Evolutionary conservation across 2,888 invertebrate species (phyloP), one percentile per base, ranked within the genome.

Genomic region (Drosophila greeni): DNA sequence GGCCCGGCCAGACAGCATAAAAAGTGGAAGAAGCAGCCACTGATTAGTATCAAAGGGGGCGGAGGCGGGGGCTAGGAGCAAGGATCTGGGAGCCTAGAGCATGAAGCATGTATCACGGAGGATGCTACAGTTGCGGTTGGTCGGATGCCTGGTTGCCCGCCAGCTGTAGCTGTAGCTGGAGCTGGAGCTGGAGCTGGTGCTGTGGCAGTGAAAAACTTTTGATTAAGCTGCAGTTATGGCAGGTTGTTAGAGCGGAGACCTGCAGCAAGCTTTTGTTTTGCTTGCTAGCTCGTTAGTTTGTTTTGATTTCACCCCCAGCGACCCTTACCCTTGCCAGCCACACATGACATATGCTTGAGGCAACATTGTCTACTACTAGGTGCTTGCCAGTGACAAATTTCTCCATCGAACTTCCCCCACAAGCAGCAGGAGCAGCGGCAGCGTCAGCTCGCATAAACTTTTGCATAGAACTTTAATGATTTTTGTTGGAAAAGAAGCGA

Each of bases 181-280:
- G 36, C 47, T 39, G 29, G 9, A n/a, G 42, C 62, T 36, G 48
- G 33, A 49, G 53, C 59, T 40, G 60, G n/a, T n/a, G n/a, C n/a
- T 20, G 20, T 52, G 37, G 51, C 70, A 73, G 74, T 71, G 75
- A 70, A 85, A 87, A 87, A 87, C 85, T 87, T 87, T 87, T 87
- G 86, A 87, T 87, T 87, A 87, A 85, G 85, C 85, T 82, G 80
- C 85, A 84, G 85, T 85, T 86, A 85, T 86, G 79, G 75, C 77
- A 82, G 80, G 79, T 79, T 83, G 74, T 82, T 76, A 72, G 64
- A 60, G 54, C 59, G 52, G 20, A 52, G 64, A 45, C 52, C 29
- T 75, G 82, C 66, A 70, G 71, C 73, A 66, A 61, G 69, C 76
- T 72, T 76, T 81, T 82, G 81, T 82, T 82, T 82, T 80, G 74